phyloP scores from a whole-genome alignment of 2,113 vertebrate genomes.

The Pionites leucogaster region DNA sequence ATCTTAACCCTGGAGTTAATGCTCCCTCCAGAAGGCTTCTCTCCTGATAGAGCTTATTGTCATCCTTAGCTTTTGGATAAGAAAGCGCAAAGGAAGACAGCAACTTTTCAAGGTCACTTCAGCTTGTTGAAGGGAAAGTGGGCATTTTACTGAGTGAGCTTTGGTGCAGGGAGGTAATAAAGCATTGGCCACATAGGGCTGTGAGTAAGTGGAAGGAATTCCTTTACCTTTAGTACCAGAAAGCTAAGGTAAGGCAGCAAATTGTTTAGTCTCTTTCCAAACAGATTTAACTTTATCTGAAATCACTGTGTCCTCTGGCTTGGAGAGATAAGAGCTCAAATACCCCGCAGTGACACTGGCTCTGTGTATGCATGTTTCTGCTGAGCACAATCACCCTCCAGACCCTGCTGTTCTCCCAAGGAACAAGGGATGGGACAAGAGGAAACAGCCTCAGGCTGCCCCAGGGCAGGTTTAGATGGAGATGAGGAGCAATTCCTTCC shows the following conservation, averaged over 20 bases:
- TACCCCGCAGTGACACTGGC: rapidly evolving
- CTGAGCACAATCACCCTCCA: not conserved
- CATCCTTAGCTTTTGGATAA: not conserved
- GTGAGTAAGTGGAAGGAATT: not conserved
- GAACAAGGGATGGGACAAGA: not conserved
- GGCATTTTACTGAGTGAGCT: not conserved
- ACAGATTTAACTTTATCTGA: not conserved
- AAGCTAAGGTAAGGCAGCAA: not conserved
- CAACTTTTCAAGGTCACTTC: not conserved
- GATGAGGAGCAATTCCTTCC: not conserved
- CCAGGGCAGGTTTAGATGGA: not conserved
- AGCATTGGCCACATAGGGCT: rapidly evolving
- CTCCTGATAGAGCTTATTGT: not conserved
- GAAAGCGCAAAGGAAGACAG: not conserved
- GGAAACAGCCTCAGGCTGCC: not conserved
- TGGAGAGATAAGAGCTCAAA: not conserved
- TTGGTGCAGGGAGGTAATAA: not conserved
- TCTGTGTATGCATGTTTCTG: rapidly evolving
- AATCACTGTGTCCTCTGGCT: not conserved
- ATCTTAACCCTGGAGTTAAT: not conserved
- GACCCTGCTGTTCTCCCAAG: not conserved
- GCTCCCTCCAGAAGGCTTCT: not conserved
- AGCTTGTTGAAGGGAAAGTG: not conserved
- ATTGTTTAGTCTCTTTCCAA: not conserved
- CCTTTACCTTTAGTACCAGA: not conserved